phyloP scores from a whole-genome alignment of 1,140 invertebrate species.

The Paraescarpia echinospica region DNA sequence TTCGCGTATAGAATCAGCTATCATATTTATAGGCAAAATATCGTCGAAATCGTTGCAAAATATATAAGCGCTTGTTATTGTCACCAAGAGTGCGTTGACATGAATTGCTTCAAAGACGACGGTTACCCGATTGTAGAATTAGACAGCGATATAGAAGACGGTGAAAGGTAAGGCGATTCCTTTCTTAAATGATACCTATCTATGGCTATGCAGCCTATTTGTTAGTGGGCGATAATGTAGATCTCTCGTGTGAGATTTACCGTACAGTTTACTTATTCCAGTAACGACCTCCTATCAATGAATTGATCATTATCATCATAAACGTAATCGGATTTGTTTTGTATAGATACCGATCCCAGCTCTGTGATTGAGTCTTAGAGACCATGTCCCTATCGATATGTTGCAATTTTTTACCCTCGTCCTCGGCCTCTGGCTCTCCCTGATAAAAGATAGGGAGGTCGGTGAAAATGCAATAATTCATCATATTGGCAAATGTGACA shows the following conservation, averaged over 20 bases:
- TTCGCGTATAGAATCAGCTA: not conserved
- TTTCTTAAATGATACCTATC: not conserved
- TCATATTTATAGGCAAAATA: not conserved
- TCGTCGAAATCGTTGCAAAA: not conserved
- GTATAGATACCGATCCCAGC: not conserved
- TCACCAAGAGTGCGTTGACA: not conserved
- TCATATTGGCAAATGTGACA: too few relatives aligned
- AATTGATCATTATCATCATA: not conserved
- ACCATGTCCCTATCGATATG: too few relatives aligned
- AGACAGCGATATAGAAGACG: slow-evolving; percentile 3
- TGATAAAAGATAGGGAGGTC: too few relatives aligned
- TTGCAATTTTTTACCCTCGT: too few relatives aligned
- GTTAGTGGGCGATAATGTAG: slow-evolving; percentile 1
- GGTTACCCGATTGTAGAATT: slow-evolving; percentile 20
- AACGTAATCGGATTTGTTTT: too few relatives aligned
- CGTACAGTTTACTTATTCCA: too few relatives aligned
- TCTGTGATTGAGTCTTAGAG: not conserved
- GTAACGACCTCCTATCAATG: too few relatives aligned
- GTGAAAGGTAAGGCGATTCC: slow-evolving; percentile 4
- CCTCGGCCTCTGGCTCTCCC: too few relatives aligned
- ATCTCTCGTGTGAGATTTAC: not conserved
- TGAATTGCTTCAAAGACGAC: slow-evolving; percentile 8
- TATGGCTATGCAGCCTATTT: not conserved
- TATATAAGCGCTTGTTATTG: not conserved
- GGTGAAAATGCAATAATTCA: too few relatives aligned